Evolutionary conservation across 2,797 vertebrate species (phyloP), one percentile per base, ranked within the genome.

Genomic region (Artibeus lituratus): DNA sequence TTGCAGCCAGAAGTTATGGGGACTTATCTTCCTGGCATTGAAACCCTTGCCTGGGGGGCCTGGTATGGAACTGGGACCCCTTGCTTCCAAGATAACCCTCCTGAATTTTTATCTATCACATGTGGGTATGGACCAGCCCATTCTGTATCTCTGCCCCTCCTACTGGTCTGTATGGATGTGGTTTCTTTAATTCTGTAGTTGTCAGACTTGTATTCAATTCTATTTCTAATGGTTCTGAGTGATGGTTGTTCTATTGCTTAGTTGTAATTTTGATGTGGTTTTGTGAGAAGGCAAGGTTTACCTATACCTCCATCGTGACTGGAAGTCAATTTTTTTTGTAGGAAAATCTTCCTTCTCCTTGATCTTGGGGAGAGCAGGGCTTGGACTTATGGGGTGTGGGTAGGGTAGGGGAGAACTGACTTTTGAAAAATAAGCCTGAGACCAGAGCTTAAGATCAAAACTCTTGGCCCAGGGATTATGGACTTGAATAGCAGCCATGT

Each of bases 401-500:
- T 18, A 16, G 21, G 1, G 5, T 16, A 1, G 2, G 21, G 4
- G 44, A 59, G 81, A 93, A 72, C 4, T 47, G 67, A 81, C 9
- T 15, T 37, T 24, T 90, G 51, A 55, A 55, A 83, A 90, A 9
- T 21, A 49, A 73, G 37, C 37, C 26, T 5, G 32, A 93, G 47
- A 55, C 51, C 3, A 55, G 78, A 51, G 44, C 2, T 10, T 47
- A 44, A 51, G 32, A 35, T 19, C 29, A 10, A 42, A 80, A 7
- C 9, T 55, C 22, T 59, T 0, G 1, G 21, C 12, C n/a, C 11
- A 5, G 53, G 49, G 26, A 19, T 53, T 4, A 0, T 1, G 12
- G 11, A 2, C 22, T 12, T 69, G 77, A 70, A 37, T 6, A 9
- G 10, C 44, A 70, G 73, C 15, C 5, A 0, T 1, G 0, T 19